These are phyloP conservation scores for Coboldia fuscipes DNA, from an alignment of 1,140 invertebrate genomes.

Conservation along the genomic window DNA sequence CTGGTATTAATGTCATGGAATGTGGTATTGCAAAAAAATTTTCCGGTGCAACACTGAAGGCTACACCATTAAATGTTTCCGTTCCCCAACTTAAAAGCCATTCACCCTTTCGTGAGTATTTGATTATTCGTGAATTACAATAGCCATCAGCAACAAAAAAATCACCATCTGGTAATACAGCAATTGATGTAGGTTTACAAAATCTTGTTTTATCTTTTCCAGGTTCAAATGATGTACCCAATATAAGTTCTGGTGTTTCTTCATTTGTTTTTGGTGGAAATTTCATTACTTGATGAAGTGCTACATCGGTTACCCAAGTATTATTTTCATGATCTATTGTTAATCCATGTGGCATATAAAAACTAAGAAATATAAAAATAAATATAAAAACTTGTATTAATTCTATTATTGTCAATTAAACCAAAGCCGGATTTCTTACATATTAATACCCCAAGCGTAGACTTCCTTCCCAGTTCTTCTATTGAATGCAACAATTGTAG, in stretches of 20 bases:
- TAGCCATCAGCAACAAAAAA: constrained; percentile 92
- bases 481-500: constrained; percentile 54
- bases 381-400: constrained; percentile 4
- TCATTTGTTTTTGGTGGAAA: constrained; percentile 26
- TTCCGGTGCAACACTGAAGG: constrained; percentile 18
- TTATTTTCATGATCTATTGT: constrained; percentile 65
- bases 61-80: constrained; percentile 17
- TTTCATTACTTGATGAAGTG: constrained; percentile 79
- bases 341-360: constrained; percentile 86
- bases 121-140: constrained; percentile 78
- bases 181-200: constrained; percentile 86
- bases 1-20: constrained; percentile 55
- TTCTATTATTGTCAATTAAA: constrained; percentile 2
- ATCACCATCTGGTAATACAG: constrained; percentile 56
- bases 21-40: constrained; percentile 60
- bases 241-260: constrained; percentile 19
- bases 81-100: constrained; percentile 41
- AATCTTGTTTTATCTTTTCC: constrained; percentile 60
- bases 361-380: constrained; percentile 32
- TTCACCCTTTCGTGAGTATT: constrained; percentile 51
- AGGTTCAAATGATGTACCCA: constrained; percentile 46
- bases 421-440: constrained; percentile 38
- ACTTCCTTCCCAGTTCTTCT: constrained; percentile 42
- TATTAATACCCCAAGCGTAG: constrained; percentile 54
- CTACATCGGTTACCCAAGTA: constrained; percentile 78